These are phyloP conservation scores for Climacteris rufus DNA, from an alignment of 2,113 vertebrate genomes.

Conservation along the genomic window DNA sequence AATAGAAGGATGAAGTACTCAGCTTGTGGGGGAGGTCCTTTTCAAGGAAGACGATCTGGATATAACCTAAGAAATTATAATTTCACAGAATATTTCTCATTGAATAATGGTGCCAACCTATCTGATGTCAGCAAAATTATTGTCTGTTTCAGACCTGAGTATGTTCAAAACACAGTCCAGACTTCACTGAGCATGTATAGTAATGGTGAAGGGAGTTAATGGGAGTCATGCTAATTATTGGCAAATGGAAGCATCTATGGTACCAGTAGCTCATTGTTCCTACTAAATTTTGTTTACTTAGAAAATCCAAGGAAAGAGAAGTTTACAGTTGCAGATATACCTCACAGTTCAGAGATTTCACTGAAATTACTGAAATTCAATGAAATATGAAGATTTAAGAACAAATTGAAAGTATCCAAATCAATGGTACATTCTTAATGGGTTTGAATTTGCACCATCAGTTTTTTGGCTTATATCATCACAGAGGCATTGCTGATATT, in stretches of 20 bases:
- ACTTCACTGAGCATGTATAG: not conserved
- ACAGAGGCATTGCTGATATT: not conserved
- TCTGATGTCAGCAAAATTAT: not conserved
- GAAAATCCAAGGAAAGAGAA: not conserved
- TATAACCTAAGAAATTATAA: not conserved
- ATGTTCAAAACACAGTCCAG: not conserved
- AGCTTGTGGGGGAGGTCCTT: rapidly evolving
- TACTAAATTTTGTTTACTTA: not conserved
- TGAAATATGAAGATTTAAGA: not conserved
- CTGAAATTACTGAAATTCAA: not conserved
- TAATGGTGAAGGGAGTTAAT: not conserved
- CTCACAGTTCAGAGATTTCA: not conserved
- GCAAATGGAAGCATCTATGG: not conserved
- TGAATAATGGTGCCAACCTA: not conserved
- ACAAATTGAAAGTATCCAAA: not conserved
- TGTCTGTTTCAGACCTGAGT: not conserved
- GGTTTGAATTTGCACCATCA: not conserved
- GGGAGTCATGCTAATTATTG: not conserved
- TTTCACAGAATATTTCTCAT: not conserved
- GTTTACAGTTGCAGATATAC: not conserved
- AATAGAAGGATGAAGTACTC: not conserved
- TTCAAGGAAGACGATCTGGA: not conserved
- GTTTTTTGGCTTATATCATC: not conserved
- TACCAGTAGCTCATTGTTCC: not conserved
- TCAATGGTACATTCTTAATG: not conserved